Percentiles rank a stretch among this genome's conserved stretches.
phyloP scores from a whole-genome alignment of 2,113 vertebrate genomes.

The Bucco capensis region DNA sequence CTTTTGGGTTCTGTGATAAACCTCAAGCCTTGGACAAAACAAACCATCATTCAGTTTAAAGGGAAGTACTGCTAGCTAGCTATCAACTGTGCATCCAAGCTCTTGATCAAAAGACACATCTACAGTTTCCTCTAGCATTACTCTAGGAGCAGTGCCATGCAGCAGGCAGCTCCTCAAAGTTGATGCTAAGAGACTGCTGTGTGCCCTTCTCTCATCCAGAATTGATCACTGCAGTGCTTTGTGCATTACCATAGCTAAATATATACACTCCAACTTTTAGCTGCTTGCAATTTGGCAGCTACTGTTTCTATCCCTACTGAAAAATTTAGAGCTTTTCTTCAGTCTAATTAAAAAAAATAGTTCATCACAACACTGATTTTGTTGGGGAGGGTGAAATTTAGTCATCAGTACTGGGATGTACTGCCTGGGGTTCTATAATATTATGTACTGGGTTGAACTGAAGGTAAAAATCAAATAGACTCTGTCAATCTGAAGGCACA shows the following conservation, averaged over 20 bases:
- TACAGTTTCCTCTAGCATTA: background rate
- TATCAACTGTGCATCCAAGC: background rate
- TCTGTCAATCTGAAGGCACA: background rate
- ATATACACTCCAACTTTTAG: background rate
- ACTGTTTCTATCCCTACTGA: background rate
- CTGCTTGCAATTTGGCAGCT: conserved; percentile 36
- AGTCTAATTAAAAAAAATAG: background rate
- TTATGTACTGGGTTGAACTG: background rate
- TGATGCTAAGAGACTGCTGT: conserved; percentile 22
- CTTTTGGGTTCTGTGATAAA: background rate
- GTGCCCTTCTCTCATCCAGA: conserved; percentile 54
- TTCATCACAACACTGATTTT: background rate
- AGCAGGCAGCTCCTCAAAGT: background rate
- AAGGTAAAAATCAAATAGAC: background rate
- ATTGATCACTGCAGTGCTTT: conserved; percentile 57
- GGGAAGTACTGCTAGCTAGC: background rate
- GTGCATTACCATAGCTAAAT: conserved; percentile 24
- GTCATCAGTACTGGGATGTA: background rate
- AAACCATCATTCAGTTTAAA: background rate
- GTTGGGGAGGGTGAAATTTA: background rate
- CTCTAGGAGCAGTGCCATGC: background rate
- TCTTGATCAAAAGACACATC: background rate
- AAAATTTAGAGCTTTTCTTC: conserved; percentile 36
- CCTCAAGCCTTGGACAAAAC: background rate
- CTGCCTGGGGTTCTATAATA: background rate